These are phyloP conservation scores for Drosophila repletoides DNA, from an alignment of 1,140 invertebrate genomes.

Conservation along the genomic window DNA sequence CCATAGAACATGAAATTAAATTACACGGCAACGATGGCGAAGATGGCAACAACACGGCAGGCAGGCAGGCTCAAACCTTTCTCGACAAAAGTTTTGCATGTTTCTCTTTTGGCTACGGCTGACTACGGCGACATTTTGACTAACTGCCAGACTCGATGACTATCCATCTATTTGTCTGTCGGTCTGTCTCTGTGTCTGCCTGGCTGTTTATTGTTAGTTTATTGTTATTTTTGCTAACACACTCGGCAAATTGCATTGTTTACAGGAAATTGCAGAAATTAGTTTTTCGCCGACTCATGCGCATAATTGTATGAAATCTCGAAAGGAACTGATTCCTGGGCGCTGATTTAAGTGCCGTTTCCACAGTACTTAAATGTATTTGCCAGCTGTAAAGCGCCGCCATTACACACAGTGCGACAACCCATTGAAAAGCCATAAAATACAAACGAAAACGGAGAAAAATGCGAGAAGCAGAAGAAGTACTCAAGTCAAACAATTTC, in stretches of 20 bases:
- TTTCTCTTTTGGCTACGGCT: slow-evolving; percentile 34
- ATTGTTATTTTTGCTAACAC: slow-evolving; percentile 72
- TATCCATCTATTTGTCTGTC: slow-evolving; percentile 38
- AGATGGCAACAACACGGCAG: slow-evolving; percentile 36
- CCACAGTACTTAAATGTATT: slow-evolving; percentile 1
- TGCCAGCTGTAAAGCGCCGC: slow-evolving; percentile 50
- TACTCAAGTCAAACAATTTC: slow-evolving; percentile 66
- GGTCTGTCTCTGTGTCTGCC: too few species aligned
- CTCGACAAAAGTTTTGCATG: slow-evolving; percentile 50
- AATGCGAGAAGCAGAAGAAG: slow-evolving; percentile 10
- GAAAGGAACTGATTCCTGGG: slow-evolving; percentile 34
- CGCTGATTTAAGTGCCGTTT: slow-evolving; percentile 59
- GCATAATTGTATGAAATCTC: slow-evolving; percentile 70
- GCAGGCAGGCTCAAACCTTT: slow-evolving; percentile 37
- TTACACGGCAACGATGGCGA: slow-evolving; percentile 57
- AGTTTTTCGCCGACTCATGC: slow-evolving; percentile 65
- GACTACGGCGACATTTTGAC: slow-evolving; percentile 22
- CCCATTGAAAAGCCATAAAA: slow-evolving; percentile 72
- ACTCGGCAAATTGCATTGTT: slow-evolving; percentile 70
- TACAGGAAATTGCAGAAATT: slow-evolving; percentile 76
- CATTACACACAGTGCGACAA: slow-evolving; percentile 24
- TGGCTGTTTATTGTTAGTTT: slow-evolving; percentile 62
- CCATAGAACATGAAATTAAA: slow-evolving; percentile 72
- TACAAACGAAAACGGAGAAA: neutral
- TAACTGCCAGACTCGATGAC: slow-evolving; percentile 26